Evolutionary conservation across 2,113 vertebrate genomes (phyloP).

Genomic region (Mobula hypostoma): DNA sequence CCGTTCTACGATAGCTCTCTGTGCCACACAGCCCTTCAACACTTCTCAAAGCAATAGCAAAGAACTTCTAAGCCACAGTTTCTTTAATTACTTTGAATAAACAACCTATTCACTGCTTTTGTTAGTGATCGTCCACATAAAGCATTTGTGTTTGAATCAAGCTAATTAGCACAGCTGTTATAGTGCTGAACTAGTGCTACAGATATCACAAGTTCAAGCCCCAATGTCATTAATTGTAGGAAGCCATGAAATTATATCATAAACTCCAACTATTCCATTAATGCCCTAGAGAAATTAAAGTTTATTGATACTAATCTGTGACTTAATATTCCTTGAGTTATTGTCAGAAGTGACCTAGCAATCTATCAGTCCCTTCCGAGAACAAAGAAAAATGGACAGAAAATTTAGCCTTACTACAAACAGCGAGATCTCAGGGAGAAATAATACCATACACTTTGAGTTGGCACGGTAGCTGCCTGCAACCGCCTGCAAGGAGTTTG

Average conservation of each 20-base stretch:
- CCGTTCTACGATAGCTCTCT: too few relatives aligned
- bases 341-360: neutral
- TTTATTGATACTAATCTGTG: neutral
- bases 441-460: neutral
- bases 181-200: neutral
- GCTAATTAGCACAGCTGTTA: neutral
- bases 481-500: too few relatives aligned
- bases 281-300: neutral
- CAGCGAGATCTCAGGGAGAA: neutral
- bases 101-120: too few relatives aligned
- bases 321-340: neutral
- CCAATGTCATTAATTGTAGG: neutral
- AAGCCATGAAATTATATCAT: neutral
- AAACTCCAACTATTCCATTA: neutral
- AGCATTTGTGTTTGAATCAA: too few relatives aligned
- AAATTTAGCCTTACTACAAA: neutral
- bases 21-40: too few relatives aligned
- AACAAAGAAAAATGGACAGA: neutral
- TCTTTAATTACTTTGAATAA: neutral
- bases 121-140: neutral
- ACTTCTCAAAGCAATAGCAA: too few relatives aligned
- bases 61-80: neutral
- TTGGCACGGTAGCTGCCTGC: too few relatives aligned
- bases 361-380: neutral
- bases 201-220: neutral